A percentile compares a stretch with the other conserved stretches of the same genome.
Evolutionary conservation across 2,888 invertebrate genomes (phyloP).

Genomic region (Caenorhabditis uteleia): DNA sequence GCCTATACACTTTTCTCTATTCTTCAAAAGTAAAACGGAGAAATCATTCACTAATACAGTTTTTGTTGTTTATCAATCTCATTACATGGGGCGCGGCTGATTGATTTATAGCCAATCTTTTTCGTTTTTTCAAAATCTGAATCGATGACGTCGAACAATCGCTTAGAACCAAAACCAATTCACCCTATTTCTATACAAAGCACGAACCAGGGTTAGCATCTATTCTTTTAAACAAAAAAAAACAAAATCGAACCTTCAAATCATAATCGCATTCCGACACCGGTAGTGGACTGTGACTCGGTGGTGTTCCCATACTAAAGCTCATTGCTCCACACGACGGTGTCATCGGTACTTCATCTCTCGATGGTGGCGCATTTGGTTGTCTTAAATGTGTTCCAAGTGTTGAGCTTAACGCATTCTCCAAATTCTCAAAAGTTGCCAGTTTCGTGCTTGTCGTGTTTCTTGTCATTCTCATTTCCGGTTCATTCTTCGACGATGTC

Average conservation of each 20-base stretch:
- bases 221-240: no score
- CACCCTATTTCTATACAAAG: no score
- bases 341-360: slow-evolving; percentile 23
- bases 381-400: slow-evolving; percentile 46
- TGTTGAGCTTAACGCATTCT: slow-evolving; percentile 51
- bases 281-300: slow-evolving; percentile 41
- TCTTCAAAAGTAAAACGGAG: no score
- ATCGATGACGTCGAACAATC: no score
- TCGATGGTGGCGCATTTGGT: slow-evolving; percentile 36
- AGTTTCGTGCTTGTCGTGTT: slow-evolving; percentile 35
- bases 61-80: no score
- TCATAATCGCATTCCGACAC: slow-evolving; percentile 49
- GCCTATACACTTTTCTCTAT: no score
- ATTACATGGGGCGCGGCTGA: no score
- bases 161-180: no score
- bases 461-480: slow-evolving; percentile 21
- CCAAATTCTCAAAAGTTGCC: slow-evolving; percentile 49
- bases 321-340: slow-evolving; percentile 17
- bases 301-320: slow-evolving; percentile 50
- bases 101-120: no score
- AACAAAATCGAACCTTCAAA: slow-evolving; percentile 24
- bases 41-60: no score
- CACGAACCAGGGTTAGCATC: no score
- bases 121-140: no score
- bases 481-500: slow-evolving; percentile 28